These are phyloP conservation scores for Mactra quadrangularis DNA, from an alignment of 1,140 invertebrate species.

Conservation along the genomic window DNA sequence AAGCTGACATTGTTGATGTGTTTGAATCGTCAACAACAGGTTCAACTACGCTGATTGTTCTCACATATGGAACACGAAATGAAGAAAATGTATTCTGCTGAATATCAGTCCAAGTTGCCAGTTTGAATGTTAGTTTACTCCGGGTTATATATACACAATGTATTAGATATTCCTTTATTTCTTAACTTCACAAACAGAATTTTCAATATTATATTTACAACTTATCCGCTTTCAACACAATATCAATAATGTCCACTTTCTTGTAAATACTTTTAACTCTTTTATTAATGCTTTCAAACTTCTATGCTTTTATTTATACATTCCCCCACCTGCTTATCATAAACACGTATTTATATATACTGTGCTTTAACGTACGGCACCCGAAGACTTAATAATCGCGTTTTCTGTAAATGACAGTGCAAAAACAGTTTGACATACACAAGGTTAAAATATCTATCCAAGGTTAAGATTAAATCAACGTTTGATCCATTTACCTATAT, in stretches of 20 bases:
- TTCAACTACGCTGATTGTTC: not conserved
- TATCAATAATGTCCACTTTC: not conserved
- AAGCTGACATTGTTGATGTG: conserved; percentile 70
- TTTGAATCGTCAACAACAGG: not conserved
- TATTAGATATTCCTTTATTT: not conserved
- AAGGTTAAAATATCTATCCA: too few species aligned
- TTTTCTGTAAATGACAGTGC: not conserved
- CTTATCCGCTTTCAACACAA: not conserved
- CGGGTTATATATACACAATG: not conserved
- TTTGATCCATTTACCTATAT: not conserved
- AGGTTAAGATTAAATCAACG: too few species aligned
- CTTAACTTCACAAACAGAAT: not conserved
- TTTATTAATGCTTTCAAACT: not conserved
- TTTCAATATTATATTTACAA: not conserved
- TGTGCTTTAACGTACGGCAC: too few species aligned
- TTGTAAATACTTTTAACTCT: not conserved
- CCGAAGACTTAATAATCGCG: not conserved
- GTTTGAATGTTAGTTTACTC: conserved; percentile 1
- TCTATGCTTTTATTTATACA: not conserved
- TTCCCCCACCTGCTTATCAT: not conserved
- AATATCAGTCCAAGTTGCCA: conserved; percentile 35
- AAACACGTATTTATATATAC: not conserved
- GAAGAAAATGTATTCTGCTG: conserved; percentile 21
- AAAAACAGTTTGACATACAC: too few species aligned
- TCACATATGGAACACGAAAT: not conserved